Evolutionary conservation across 2,888 invertebrate genomes (phyloP), one percentile per base, ranked within the genome.

Genomic region (Cistogaster globosa): DNA sequence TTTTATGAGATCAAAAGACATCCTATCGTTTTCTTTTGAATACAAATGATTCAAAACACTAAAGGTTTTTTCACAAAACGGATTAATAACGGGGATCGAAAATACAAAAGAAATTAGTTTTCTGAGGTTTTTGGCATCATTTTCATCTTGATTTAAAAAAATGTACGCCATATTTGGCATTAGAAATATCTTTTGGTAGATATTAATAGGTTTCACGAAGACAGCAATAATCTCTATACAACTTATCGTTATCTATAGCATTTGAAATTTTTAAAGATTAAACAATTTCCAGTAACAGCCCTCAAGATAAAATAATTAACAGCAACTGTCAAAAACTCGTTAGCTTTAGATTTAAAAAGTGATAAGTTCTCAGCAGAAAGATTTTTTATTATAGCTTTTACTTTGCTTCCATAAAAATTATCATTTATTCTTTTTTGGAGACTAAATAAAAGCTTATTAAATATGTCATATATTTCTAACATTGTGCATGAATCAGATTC

Each of bases 171-270:
- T 63, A 71, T 72, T 26, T 79, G 32, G 51, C 51, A 67, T 22
- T 67, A 16, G 65, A 18, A 51, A 67, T 51, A 32, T 67, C 65
- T 67, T 67, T 72, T 57, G 57, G 63, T 14, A 69, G 48, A 51
- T 68, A 26, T 51, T 68, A 38, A 68, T 69, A 78, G 7, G 32
- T 60, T 60, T 72, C 72, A 48, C 77, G 77, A 45, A 71, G 83
- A 36, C 83, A 83, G 48, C 74, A 83, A 26, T 72, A 83, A 65
- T 83, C 78, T 36, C 67, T 72, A 53, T 60, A 60, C 38, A 60
- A 38, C 18, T 11, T 36, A 38, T 38, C 60, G 7, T 18, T 18
- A 9, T 60, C 38, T 12, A 18, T 38, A 38, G 38, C 6, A 60
- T 60, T 38, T 38, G 18, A 60, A 3, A 20, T 60, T 32, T 58